A percentile compares a stretch with the other conserved stretches of the same genome.
Conservation (phyloP, 2,113 vertebrate species). For the Platysteira castanea region DNA sequence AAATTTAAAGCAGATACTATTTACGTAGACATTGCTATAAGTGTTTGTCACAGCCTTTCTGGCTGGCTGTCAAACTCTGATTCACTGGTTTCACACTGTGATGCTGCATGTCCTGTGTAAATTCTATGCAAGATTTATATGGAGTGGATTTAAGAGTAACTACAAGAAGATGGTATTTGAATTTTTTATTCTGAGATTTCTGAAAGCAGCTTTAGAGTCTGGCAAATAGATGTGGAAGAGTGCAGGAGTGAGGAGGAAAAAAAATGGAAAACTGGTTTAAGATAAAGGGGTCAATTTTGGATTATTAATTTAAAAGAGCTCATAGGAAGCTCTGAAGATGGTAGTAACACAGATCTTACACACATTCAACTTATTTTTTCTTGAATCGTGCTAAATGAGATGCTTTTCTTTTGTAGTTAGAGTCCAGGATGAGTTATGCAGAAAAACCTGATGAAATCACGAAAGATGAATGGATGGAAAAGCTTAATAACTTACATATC, state of each 20-base stretch:
- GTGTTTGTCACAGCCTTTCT: neutral
- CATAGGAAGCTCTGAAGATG: neutral
- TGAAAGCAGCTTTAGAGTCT: neutral
- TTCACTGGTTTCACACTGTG: neutral
- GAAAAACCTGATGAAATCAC: conserved; percentile 98
- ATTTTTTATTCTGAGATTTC: neutral
- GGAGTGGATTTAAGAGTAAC: neutral
- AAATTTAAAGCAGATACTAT: neutral
- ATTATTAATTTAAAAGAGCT: neutral
- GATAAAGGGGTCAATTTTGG: neutral
- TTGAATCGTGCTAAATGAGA: neutral
- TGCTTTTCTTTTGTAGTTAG: conserved; percentile 56
- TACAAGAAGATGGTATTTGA: neutral
- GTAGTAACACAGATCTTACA: neutral
- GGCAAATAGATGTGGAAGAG: neutral
- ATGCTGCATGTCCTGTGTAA: neutral
- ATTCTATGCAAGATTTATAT: neutral
- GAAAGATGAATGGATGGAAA: conserved; percentile 99
- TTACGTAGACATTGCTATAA: neutral
- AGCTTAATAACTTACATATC: conserved; percentile 96
- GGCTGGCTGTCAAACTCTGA: neutral
- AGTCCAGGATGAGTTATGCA: conserved; percentile 93
- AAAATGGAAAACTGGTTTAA: neutral
- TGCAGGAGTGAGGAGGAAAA: neutral
- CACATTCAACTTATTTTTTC: neutral